Conservation (phyloP, 1,140 invertebrate species). For the Pogonomyrmex californicus region DNA sequence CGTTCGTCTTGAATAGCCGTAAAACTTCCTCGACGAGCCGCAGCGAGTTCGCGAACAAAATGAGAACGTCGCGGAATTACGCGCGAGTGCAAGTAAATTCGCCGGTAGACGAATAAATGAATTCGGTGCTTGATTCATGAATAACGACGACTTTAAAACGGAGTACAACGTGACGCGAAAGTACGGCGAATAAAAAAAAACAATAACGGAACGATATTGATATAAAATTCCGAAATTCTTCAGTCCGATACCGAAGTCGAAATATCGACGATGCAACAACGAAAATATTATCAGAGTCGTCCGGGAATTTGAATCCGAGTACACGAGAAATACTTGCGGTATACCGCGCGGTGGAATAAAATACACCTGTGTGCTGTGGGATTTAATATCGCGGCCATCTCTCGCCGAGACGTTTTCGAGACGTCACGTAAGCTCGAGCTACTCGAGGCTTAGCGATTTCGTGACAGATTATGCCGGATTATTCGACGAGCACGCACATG, state of each 20-base stretch:
- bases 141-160: neutral
- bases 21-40: conserved; percentile 60
- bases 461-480: conserved; percentile 69
- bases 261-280: neutral
- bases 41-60: conserved; percentile 31
- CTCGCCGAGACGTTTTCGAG: conserved; percentile 44
- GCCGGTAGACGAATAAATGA: neutral
- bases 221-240: neutral
- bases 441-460: conserved; percentile 66
- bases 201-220: neutral
- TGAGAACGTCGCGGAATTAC: conserved; percentile 39
- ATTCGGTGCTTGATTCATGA: neutral
- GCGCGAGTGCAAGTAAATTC: conserved; percentile 1
- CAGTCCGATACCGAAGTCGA: neutral
- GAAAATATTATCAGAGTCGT: conserved; percentile 19
- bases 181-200: neutral
- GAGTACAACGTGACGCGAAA: neutral
- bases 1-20: conserved; percentile 60
- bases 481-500: conserved; percentile 63
- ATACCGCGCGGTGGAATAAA: conserved; percentile 46
- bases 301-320: neutral
- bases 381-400: conserved; percentile 59
- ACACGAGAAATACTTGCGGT: conserved; percentile 31
- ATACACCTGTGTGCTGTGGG: conserved; percentile 27
- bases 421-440: conserved; percentile 62